Evolutionary conservation across 2,888 invertebrate genomes (phyloP), one percentile per base, ranked within the genome.

Genomic region (Spilarctia lutea): DNA sequence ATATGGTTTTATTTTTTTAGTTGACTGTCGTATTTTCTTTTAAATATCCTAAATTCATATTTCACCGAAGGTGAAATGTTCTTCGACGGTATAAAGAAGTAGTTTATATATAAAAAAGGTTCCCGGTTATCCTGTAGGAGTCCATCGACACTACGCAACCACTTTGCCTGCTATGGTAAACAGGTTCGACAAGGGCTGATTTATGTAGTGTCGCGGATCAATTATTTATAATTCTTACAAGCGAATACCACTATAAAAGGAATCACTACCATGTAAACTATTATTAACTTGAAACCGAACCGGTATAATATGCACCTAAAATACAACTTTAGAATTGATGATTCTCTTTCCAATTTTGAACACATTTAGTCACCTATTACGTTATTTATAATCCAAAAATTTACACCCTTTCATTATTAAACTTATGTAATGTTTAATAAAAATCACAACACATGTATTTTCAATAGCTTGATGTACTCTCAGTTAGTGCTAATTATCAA

Each of bases 101-200:
- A 13, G 10, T 11, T n/a, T 60, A 13, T 10, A n/a, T n/a, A 6
- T 52, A 24, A 4, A 13, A 60, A n/a, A 27, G n/a, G 56, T 60
- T 60, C 27, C 60, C 27, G 30, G 1, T 30, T 30, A 63, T 30
- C 33, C 60, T 63, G 20, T 13, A 60, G 20, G 56, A 63, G 63
- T 63, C 60, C 63, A 35, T 27, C 45, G 42, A 30, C 63, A 16
- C 27, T 35, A 24, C 30, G 30, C 45, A 27, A 39, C 71, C 30
- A 86, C 86, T 90, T 93, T 89, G 91, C 93, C 93, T 91, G 86
- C 89, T 93, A 91, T 84, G 92, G 90, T 81, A 89, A 91, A 91
- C 93, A 76, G 88, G 91, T 90, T 88, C 82, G 79, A 86, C 90
- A 79, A 83, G 87, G 82, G 86, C 85, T 93, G 92, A 93, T 88